Percentiles rank a stretch among this genome's conserved stretches.
phyloP scores from a whole-genome alignment of 1,140 invertebrate species.

The Pseudobourletiella spinata region DNA sequence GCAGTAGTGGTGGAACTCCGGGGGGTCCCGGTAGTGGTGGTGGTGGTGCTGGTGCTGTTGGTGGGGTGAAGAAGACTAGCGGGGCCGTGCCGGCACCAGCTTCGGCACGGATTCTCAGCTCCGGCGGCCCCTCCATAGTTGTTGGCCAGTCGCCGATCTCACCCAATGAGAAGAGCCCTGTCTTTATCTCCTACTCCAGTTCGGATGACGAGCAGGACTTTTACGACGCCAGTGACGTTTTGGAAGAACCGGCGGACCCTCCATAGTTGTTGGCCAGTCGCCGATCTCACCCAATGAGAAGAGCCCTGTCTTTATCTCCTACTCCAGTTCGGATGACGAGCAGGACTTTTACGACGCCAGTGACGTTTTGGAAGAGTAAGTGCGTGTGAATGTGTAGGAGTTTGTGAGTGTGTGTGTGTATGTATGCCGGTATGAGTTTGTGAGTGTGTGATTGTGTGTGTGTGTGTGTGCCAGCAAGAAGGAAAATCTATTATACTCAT shows the following conservation, averaged over 20 bases:
- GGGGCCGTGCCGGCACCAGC: no score
- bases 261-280: slow-evolving; percentile 60
- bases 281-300: slow-evolving; percentile 43
- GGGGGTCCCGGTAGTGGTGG: no score
- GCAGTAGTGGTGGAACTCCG: no score
- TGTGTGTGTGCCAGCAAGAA: no score
- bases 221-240: slow-evolving; percentile 80
- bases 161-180: slow-evolving; percentile 29
- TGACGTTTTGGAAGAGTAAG: slow-evolving; percentile 54
- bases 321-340: slow-evolving; percentile 88
- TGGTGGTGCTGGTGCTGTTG: no score
- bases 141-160: slow-evolving; percentile 59
- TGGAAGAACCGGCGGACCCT: slow-evolving; percentile 16
- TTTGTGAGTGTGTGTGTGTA: no score
- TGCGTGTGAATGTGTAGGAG: no score
- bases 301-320: slow-evolving; percentile 57
- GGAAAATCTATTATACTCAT: no score
- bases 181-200: slow-evolving; percentile 79
- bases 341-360: slow-evolving; percentile 94
- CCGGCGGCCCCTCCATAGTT: background rate
- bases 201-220: slow-evolving; percentile 92
- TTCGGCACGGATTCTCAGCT: slow-evolving; percentile 1
- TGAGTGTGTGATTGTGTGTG: no score
- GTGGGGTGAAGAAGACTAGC: no score
- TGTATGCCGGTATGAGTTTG: no score